These are phyloP conservation scores for Sycobia sp. DNA, from an alignment of 1,140 invertebrate species.

Conservation along the genomic window DNA sequence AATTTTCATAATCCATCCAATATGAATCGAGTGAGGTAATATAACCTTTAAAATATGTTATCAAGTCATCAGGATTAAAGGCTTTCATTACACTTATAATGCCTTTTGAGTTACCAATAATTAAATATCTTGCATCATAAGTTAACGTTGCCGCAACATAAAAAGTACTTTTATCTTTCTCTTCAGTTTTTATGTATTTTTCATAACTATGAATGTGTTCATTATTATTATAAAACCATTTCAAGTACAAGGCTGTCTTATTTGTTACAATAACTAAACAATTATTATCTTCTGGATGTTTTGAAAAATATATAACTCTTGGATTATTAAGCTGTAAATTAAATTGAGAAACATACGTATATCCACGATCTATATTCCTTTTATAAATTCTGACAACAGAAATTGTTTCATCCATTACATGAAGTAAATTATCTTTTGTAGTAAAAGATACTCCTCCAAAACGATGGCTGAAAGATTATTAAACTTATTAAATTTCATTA, in stretches of 20 bases:
- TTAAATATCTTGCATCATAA: slow-evolving; percentile 52
- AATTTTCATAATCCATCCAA: slow-evolving; percentile 44
- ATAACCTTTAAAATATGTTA: slow-evolving; percentile 49
- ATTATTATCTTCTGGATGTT: slow-evolving; percentile 39
- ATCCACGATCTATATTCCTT: slow-evolving; percentile 23
- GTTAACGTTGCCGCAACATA: slow-evolving; percentile 53
- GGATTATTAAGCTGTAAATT: slow-evolving; percentile 41
- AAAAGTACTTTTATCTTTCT: slow-evolving; percentile 37
- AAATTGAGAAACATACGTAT: slow-evolving; percentile 43
- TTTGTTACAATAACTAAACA: slow-evolving; percentile 51
- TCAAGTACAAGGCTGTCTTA: slow-evolving; percentile 45
- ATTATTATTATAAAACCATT: slow-evolving; percentile 41
- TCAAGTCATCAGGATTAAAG: slow-evolving; percentile 37
- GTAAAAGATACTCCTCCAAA: slow-evolving; percentile 46
- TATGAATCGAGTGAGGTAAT: slow-evolving; percentile 54
- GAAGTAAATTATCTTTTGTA: slow-evolving; percentile 39
- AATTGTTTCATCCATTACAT: slow-evolving; percentile 47
- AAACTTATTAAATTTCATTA: slow-evolving; percentile 15
- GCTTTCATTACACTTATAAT: slow-evolving; percentile 49
- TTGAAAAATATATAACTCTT: slow-evolving; percentile 47
- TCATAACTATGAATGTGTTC: slow-evolving; percentile 45
- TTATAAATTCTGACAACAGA: slow-evolving; percentile 40
- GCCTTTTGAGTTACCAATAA: slow-evolving; percentile 50
- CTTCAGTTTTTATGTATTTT: slow-evolving; percentile 37
- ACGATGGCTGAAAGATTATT: slow-evolving; percentile 39